Percentiles rank a stretch among this genome's conserved stretches.
phyloP scores from a whole-genome alignment of 1,140 invertebrate species.

The Macrosteles quadrilineatus region DNA sequence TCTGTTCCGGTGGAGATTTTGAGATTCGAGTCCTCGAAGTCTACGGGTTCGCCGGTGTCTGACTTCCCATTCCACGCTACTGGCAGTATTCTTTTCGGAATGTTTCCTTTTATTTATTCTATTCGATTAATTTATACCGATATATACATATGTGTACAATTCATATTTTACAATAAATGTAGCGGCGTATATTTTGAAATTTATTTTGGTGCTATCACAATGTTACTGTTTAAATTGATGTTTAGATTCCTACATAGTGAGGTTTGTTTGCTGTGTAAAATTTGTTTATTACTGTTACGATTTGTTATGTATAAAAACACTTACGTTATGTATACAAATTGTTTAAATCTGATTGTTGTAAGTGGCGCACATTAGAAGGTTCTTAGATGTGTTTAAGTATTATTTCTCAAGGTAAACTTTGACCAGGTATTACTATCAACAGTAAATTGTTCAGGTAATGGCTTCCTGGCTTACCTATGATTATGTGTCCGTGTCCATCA shows the following conservation, averaged over 20 bases:
- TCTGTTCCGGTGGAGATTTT: constrained; percentile 85
- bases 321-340: neutral
- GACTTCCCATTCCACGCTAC: neutral
- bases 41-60: constrained; percentile 84
- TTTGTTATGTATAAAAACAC: neutral
- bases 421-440: too few species aligned
- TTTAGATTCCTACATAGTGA: neutral
- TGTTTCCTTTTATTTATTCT: neutral
- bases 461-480: too few species aligned
- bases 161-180: neutral
- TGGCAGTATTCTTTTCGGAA: neutral
- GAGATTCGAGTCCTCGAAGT: constrained; percentile 93
- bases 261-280: neutral
- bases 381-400: too few species aligned
- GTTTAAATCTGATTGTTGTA: too few species aligned
- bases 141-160: constrained; percentile 13
- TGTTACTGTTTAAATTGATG: neutral
- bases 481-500: too few species aligned
- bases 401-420: too few species aligned
- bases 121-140: neutral
- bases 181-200: neutral
- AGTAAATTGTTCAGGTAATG: too few species aligned
- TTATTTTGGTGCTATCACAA: constrained; percentile 24
- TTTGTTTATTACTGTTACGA: neutral
- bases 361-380: too few species aligned